Conservation (phyloP, 1,140 invertebrate species). For the Probaryconus sp. region DNA sequence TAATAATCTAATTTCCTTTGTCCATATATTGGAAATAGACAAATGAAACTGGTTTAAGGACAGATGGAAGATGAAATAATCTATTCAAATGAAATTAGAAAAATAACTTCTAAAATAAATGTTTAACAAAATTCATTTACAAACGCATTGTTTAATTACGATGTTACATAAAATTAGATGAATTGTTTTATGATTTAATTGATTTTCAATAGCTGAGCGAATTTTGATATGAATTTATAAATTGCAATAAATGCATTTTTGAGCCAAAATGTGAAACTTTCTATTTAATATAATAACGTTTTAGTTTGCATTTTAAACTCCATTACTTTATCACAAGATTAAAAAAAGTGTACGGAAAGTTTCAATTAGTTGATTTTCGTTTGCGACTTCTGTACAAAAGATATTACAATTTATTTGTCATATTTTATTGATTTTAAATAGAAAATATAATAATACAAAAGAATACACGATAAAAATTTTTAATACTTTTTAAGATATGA, state of each 20-base stretch:
- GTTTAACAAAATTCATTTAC: no score
- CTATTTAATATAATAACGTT: not conserved
- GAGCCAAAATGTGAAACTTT: constrained; percentile 3
- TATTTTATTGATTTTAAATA: constrained; percentile 14
- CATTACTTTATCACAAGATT: not conserved
- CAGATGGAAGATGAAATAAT: no score
- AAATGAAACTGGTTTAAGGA: no score
- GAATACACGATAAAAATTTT: constrained; percentile 3
- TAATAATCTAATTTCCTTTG: no score
- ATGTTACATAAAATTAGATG: no score
- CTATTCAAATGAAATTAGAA: no score
- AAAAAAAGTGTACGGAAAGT: constrained; percentile 10
- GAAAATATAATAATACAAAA: constrained; percentile 21
- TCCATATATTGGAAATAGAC: no score
- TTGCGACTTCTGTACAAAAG: constrained; percentile 17
- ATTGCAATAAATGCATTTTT: constrained; percentile 19
- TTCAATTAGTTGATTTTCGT: not conserved
- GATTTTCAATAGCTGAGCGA: no score
- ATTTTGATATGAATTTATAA: constrained; percentile 20
- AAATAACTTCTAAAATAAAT: no score
- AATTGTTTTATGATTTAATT: no score
- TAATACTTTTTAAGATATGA: constrained; percentile 1
- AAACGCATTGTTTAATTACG: no score
- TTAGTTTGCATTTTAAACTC: constrained; percentile 14
- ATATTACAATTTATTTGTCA: constrained; percentile 34